phyloP scores from a whole-genome alignment of 1,140 invertebrate species.

The Drosophila santomea region DNA sequence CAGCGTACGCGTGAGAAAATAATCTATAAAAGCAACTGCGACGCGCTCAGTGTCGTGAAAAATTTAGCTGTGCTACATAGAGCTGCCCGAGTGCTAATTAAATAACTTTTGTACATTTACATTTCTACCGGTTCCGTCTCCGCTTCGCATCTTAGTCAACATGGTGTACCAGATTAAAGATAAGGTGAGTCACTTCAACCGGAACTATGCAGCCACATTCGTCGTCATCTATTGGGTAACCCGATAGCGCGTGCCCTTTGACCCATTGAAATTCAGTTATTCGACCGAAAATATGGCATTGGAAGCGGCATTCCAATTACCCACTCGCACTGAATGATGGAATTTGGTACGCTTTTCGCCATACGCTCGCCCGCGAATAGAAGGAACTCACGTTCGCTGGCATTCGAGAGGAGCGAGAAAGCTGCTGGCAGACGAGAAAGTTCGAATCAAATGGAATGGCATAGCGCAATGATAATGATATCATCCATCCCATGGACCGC shows the following conservation, averaged over 20 bases:
- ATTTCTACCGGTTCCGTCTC: conserved; percentile 41
- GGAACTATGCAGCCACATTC: not conserved
- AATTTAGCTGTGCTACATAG: conserved; percentile 21
- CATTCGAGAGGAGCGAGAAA: not conserved
- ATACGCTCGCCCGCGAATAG: not conserved
- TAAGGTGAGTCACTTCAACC: conserved; percentile 60
- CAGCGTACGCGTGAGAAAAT: not conserved
- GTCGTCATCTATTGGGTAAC: conserved; percentile 19
- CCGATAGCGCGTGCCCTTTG: not conserved
- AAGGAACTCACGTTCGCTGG: not conserved
- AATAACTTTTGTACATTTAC: conserved; percentile 56
- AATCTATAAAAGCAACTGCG: conserved; percentile 30
- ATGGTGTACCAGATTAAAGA: conserved; percentile 78
- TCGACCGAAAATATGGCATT: conserved; percentile 14
- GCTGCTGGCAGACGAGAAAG: not conserved
- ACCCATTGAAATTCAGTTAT: not conserved
- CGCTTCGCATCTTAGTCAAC: conserved; percentile 32
- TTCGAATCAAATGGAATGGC: not conserved
- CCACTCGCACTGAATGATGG: not conserved
- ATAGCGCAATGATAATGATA: conserved; percentile 14
- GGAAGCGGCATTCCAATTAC: conserved; percentile 11
- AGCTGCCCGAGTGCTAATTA: conserved; percentile 52
- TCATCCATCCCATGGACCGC: conserved; percentile 22
- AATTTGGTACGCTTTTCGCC: conserved; percentile 10
- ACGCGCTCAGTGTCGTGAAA: conserved; percentile 7